Conservation (phyloP, 2,113 vertebrate species). For the Centropus unirufus region DNA sequence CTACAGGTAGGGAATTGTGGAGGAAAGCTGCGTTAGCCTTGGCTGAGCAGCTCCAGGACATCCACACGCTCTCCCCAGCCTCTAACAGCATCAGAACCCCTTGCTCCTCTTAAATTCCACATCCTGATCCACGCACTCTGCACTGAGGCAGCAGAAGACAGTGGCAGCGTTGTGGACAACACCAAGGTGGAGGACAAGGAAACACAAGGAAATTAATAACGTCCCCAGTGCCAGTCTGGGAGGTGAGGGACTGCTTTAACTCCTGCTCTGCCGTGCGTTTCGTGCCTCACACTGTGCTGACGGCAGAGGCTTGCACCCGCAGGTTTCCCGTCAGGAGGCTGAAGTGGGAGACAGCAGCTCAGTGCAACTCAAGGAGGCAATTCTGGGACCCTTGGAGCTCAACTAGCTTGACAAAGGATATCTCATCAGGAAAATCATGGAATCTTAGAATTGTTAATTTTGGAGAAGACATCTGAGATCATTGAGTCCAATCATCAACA, state of each 20-base stretch:
- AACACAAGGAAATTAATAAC: too few relatives aligned
- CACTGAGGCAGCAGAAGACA: neutral
- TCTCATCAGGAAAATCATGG: neutral
- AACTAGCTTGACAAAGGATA: neutral
- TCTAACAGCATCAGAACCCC: neutral
- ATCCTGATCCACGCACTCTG: fast-evolving
- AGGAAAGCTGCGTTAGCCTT: neutral
- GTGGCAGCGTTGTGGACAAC: neutral
- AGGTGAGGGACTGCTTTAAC: neutral
- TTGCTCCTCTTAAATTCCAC: neutral
- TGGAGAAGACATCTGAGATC: too few relatives aligned
- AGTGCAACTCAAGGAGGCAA: fast-evolving
- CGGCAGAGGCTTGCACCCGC: fast-evolving
- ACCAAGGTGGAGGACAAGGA: neutral
- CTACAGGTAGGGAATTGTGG: neutral
- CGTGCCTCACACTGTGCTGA: neutral
- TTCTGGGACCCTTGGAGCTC: too few relatives aligned
- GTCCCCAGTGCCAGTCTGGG: fast-evolving
- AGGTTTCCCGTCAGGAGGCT: neutral
- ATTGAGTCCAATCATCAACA: too few relatives aligned
- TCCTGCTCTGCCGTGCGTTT: neutral
- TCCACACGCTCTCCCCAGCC: fast-evolving
- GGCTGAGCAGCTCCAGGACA: neutral
- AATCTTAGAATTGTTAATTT: neutral
- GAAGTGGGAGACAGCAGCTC: neutral